These are phyloP conservation scores for Micrastur ruficollis DNA, from an alignment of 2,797 vertebrate species.

Conservation along the genomic window DNA sequence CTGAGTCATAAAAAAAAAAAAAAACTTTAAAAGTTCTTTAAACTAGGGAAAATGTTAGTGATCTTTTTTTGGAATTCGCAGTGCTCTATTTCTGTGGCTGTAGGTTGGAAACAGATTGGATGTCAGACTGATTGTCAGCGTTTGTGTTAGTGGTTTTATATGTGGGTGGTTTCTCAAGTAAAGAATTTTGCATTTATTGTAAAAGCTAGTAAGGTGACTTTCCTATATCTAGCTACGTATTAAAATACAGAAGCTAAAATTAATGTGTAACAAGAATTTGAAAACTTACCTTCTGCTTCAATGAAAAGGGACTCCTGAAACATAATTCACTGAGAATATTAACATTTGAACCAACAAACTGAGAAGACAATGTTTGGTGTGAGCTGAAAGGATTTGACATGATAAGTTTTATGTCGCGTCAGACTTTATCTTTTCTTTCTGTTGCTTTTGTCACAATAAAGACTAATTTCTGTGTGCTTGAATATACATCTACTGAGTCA, in stretches of 20 bases:
- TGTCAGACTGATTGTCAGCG: conserved; percentile 62
- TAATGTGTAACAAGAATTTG: neutral
- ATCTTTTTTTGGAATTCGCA: conserved; percentile 2
- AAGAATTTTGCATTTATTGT: conserved; percentile 26
- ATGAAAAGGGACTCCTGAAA: neutral
- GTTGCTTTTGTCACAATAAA: neutral
- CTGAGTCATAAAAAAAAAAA: neutral
- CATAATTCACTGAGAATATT: neutral
- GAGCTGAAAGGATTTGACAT: neutral
- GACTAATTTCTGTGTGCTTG: neutral
- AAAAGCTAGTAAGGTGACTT: conserved; percentile 19
- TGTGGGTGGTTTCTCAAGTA: conserved; percentile 42
- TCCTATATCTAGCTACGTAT: neutral
- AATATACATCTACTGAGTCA: neutral
- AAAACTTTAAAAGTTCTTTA: conserved; percentile 11
- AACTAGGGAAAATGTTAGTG: conserved; percentile 8
- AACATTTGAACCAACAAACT: neutral
- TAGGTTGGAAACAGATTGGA: conserved; percentile 65
- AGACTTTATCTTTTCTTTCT: neutral
- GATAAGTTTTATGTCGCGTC: neutral
- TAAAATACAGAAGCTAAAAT: neutral
- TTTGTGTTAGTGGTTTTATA: conserved; percentile 29
- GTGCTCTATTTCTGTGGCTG: conserved; percentile 50
- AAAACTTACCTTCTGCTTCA: neutral
- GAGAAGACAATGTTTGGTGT: neutral